Base-by-base conservation (phyloP, 1,140 invertebrate species). In the Rhagoletis zephyria region DNA sequence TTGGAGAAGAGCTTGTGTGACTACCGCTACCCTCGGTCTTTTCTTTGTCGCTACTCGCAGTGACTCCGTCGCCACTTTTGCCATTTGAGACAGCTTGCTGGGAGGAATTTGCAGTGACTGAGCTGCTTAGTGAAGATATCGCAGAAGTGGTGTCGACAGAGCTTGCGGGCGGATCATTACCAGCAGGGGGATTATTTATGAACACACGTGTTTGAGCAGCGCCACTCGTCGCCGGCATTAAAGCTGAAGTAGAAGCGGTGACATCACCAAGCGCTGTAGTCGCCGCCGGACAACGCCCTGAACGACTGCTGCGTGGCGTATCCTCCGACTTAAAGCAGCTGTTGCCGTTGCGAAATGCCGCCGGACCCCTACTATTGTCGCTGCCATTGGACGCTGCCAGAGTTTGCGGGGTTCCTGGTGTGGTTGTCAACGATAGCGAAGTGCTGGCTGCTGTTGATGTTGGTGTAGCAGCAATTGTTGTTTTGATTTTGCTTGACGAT, bases 1-100 rank as follows among this genome's bases (percentile, higher is more conserved):
- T 95, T 88, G 95, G 94, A 87, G 95, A 95, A 93, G 96, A 96
- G 12, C 48, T 81, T 45, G 48, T 42, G 74, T 16, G 45, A 19
- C 9, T 81, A 48, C 45, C 63, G 9, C 19, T 51, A 65, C 10
- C 51, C 3, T 64, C 30, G 74, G 63, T 30, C 3, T 61, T 65
- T 10, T 81, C 67, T 19, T 48, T 45, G 81, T 48, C 56, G 56
- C 45, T 19, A 61, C 63, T 74, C 64, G 6, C 61, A 63, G 12
- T n/a, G 61, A 7, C 61, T 63, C n/a, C 61, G 2, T 12, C n/a
- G 40, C 67, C 30, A 56, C 74, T 81, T 5, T 16, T n/a, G 19
- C 74, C 48, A 19, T 81, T 81, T 7, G 74, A 81, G 3, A 30
- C 45, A 7, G 51, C 0, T 51, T 14, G 5, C 16, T 16, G 3